Base-by-base conservation (phyloP, 2,797 vertebrate species). In the Sebastes cheni region DNA sequence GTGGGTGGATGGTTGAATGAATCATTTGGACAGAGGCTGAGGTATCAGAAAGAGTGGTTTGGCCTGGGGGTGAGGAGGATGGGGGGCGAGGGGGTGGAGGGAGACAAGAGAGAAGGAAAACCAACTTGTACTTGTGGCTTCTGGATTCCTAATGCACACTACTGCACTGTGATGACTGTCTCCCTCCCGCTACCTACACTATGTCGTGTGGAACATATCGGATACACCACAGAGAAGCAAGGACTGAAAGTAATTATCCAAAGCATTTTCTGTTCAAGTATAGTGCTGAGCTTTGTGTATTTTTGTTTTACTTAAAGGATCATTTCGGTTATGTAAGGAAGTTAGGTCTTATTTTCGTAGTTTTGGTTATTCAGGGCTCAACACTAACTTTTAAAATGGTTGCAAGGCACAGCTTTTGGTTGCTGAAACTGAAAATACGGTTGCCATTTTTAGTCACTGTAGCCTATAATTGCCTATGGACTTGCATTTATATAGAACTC, bases 61-160 rank as follows among this genome's bases (percentile, higher is more conserved):
- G 90, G 91, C 87, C 73, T 7, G 22, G 79, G 66, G 86, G 77
- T n/a, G 79, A 29, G 20, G 52, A 39, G 29, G 32, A 7, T 1
- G 54, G 71, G 30, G 67, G 20, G n/a, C 7, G 27, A 34, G 22
- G 56, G 67, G 32, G 65, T 34, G 32, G 12, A 9, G 13, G 6
- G 14, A 16, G 14, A 80, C 79, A 72, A 80, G 77, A 74, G 60
- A 67, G 83, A 88, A 86, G 90, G 91, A 90, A 92, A 93, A 88
- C 85, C 90, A 90, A 88, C 89, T 89, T 92, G 92, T 90, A 90
- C 91, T 92, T 94, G 94, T 88, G 93, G 89, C 72, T 92, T 90
- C 85, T 91, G 88, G 82, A 90, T 78, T 85, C 77, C 78, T 76
- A 69, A 82, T 39, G 86, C 82, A 70, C 82, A 73, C 85, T 76